Evolutionary conservation across 2,113 vertebrate genomes (phyloP).

Genomic region (Neolamprologus falcicula): DNA sequence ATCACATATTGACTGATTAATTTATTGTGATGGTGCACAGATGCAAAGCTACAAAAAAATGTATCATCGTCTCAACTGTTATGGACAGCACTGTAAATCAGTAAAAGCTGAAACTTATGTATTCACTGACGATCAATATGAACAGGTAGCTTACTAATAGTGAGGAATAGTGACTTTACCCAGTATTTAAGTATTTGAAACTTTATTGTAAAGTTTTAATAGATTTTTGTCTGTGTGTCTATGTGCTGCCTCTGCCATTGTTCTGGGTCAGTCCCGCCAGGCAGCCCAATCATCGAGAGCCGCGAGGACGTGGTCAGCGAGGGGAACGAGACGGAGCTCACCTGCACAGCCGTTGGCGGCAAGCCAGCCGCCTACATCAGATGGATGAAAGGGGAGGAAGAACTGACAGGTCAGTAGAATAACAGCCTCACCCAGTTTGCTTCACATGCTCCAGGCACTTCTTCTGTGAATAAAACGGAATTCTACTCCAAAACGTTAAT

Average conservation of each 20-base stretch:
- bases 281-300: conserved; percentile 88
- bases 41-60: not conserved
- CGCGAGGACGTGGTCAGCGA: conserved; percentile 87
- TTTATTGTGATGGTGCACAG: not conserved
- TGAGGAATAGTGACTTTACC: not conserved
- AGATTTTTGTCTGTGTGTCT: not conserved
- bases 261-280: conserved; percentile 82
- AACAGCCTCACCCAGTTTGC: conserved; percentile 47
- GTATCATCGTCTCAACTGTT: not conserved
- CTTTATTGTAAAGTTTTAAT: not conserved
- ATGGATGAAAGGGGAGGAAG: conserved; percentile 95
- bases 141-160: not conserved
- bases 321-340: conserved; percentile 95
- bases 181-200: not conserved
- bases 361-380: conserved; percentile 90
- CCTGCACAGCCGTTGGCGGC: conserved; percentile 92
- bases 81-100: not conserved
- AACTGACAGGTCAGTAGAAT: conserved; percentile 80
- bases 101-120: not conserved
- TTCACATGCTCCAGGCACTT: conserved; percentile 11
- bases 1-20: not conserved
- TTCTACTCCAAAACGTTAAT: conserved; percentile 13
- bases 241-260: not conserved
- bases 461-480: not conserved
- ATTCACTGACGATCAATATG: not conserved